Percentiles rank a stretch among this genome's conserved stretches.
phyloP scores from a whole-genome alignment of 2,797 vertebrate genomes.

The Cuculus canorus region DNA sequence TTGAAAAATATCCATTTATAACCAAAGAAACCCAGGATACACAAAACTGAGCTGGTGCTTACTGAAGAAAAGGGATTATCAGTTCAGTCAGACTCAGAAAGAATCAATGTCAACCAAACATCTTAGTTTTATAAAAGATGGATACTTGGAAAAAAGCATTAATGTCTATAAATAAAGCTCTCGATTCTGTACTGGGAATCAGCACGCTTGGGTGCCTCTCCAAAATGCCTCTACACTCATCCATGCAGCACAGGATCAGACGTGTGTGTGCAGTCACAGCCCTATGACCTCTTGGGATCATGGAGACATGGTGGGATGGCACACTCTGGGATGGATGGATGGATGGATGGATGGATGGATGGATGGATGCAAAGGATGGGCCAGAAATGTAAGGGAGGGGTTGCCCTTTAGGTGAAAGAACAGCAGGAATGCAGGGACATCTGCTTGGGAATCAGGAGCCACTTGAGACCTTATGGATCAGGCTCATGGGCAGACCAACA shows the following conservation, averaged over 20 bases:
- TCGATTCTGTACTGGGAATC: not conserved
- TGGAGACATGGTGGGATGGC: accelerated
- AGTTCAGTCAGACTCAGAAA: not conserved
- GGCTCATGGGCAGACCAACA: not conserved
- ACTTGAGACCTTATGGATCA: not conserved
- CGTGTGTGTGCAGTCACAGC: not conserved
- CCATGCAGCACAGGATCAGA: not conserved
- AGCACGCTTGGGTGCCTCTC: not conserved
- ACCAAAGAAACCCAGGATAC: not conserved
- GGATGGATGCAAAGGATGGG: not conserved
- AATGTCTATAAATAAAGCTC: not conserved
- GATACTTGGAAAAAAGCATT: not conserved
- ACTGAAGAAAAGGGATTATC: not conserved
- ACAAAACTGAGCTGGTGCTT: not conserved
- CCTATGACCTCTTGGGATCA: not conserved
- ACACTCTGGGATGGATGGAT: not conserved
- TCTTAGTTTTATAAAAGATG: not conserved
- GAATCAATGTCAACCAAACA: not conserved
- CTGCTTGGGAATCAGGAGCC: not conserved
- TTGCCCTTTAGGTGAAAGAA: not conserved
- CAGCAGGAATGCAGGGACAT: not conserved
- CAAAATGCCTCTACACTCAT: not conserved
- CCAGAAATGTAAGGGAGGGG: not conserved
- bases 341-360: not conserved
- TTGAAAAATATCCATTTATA: not conserved